phyloP scores from a whole-genome alignment of 2,797 vertebrate species.

The Crotalus adamanteus region DNA sequence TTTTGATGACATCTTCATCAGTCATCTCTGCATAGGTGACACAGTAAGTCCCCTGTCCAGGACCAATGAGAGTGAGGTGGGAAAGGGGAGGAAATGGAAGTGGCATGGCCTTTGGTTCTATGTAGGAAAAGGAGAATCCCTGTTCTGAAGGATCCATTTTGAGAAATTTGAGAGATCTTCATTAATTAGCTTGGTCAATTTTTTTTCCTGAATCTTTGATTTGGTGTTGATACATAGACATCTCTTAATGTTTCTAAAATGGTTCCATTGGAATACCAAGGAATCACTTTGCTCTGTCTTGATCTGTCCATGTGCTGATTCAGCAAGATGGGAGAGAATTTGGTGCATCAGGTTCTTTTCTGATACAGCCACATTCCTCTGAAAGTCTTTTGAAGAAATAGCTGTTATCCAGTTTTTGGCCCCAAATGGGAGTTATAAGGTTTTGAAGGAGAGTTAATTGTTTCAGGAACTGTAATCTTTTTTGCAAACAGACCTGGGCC shows the following conservation, averaged over 20 bases:
- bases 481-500: slow-evolving; percentile 70
- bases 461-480: slow-evolving; percentile 31
- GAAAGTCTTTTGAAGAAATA: neutral
- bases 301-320: neutral
- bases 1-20: neutral
- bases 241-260: neutral
- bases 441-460: neutral
- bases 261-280: neutral
- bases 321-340: neutral
- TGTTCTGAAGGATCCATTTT: neutral
- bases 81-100: neutral
- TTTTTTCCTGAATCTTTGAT: neutral
- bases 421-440: neutral
- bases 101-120: neutral
- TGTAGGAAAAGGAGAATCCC: neutral
- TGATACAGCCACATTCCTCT: neutral
- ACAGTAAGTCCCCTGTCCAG: neutral
- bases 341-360: neutral
- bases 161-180: neutral
- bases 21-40: neutral
- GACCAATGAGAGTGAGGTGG: neutral
- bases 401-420: neutral
- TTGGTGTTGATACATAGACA: neutral
- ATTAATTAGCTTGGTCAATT: neutral
- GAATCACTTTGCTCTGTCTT: neutral